Evolutionary conservation across 2,797 vertebrate species (phyloP), one percentile per base, ranked within the genome.

Genomic region (Anolis apletophallus): DNA sequence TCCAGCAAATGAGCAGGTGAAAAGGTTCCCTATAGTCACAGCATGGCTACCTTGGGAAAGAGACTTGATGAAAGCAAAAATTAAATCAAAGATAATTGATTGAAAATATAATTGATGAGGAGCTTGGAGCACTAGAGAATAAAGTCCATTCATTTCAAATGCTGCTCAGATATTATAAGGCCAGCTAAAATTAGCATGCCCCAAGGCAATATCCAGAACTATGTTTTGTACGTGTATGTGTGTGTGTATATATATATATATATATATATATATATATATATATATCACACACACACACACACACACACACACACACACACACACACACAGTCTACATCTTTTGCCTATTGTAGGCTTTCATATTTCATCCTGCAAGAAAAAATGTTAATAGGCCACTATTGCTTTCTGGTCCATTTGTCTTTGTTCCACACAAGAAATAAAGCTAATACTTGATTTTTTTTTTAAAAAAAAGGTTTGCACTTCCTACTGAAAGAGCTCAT

Each of bases 11-110:
- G 17, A 87, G n/a, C 40, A 52, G 34, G 46, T 34, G 0, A 0
- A 40, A 83, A 80, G 40, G 57, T 81, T 89, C 26, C 59, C 59
- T 61, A 74, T n/a, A n/a, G 32, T 29, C 57, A 71, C 50, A 34
- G 75, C 23, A 80, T 19, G 1, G 5, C 10, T 36, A 75, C 32
- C 2, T 54, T 61, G 40, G 19, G 59, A 88, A 9, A 69, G 2
- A 80, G 34, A 71, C 26, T 1, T 85, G 75, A 83, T 75, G 11
- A 73, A 87, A 87, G 67, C 23, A 85, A 79, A 88, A 81, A 80
- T 90, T 76, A 79, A 88, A 87, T 85, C 6, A 85, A 86, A 89
- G 79, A 83, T 46, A 87, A 85, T 81, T 73, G 61, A 85, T n/a
- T 87, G 55, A 89, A 88, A 91, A 79, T 61, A 89, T 88, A 88